Conservation (phyloP, 2,797 vertebrate genomes). For the Macropus fuliginosus region DNA sequence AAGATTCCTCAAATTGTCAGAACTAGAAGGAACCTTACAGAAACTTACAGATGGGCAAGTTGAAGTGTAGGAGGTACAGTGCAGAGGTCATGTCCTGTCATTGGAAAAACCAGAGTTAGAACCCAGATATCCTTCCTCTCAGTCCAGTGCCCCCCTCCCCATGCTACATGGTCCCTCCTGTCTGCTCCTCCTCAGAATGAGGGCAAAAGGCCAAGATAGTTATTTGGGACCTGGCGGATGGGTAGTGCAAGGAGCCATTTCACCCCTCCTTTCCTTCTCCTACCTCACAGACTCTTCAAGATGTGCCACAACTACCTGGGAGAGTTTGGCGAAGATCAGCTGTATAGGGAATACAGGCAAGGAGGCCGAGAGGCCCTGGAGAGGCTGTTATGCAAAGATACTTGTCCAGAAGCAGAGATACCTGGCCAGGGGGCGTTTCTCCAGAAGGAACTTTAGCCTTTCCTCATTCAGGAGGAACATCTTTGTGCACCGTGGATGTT, state of each 20-base stretch:
- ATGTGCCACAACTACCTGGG: constrained; percentile 83
- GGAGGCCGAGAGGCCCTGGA: constrained; percentile 72
- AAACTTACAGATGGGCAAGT: neutral
- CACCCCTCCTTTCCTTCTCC: neutral
- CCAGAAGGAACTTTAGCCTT: constrained; percentile 54
- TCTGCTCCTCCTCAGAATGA: neutral
- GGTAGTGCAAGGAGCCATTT: neutral
- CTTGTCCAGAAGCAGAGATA: constrained; percentile 35
- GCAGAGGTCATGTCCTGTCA: too few species aligned
- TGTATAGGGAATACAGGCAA: constrained; percentile 78
- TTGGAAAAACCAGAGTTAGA: neutral
- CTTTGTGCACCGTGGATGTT: neutral
- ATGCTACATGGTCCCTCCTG: neutral
- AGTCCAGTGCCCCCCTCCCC: neutral
- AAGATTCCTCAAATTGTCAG: neutral
- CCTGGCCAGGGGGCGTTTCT: constrained; percentile 25
- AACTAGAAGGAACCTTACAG: neutral
- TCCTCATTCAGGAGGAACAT: neutral
- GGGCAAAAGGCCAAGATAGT: neutral
- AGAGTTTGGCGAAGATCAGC: constrained; percentile 80
- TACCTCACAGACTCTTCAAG: constrained; percentile 76
- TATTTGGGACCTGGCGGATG: neutral
- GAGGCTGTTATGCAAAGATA: constrained; percentile 79
- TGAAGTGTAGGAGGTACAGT: neutral
- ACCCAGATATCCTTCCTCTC: neutral